These are phyloP conservation scores for Steinernema khuongi DNA, from an alignment of 1,140 invertebrate species.

Conservation along the genomic window DNA sequence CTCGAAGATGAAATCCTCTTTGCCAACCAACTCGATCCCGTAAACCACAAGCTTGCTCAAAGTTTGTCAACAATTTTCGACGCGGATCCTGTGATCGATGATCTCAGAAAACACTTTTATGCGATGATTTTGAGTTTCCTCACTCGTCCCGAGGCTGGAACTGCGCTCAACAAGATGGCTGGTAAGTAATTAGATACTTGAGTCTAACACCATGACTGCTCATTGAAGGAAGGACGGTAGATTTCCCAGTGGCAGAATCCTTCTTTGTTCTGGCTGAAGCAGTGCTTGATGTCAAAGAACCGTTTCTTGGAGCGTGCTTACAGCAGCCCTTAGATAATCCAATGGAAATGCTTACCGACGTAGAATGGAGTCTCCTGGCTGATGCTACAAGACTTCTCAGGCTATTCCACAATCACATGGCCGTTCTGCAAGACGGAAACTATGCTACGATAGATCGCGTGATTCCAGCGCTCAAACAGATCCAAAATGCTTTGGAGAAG, in stretches of 20 bases:
- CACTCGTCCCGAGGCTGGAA: constrained; percentile 23
- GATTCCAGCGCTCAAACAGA: constrained; percentile 43
- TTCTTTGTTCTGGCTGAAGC: constrained; percentile 23
- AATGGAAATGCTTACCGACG: constrained; percentile 22
- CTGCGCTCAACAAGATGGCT: constrained; percentile 19
- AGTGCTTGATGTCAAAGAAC: constrained; percentile 28
- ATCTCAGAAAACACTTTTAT: constrained; percentile 7
- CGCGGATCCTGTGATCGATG: background rate
- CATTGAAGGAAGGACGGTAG: constrained; percentile 21
- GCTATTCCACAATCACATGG: constrained; percentile 32
- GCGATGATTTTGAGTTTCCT: constrained; percentile 31
- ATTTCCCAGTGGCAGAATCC: constrained; percentile 29
- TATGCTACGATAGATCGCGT: constrained; percentile 42
- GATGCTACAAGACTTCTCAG: constrained; percentile 23
- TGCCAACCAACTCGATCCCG: constrained; percentile 18
- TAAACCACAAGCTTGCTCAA: constrained; percentile 5
- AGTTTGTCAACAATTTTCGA: constrained; percentile 21
- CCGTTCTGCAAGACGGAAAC: constrained; percentile 30
- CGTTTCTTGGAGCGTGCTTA: constrained; percentile 23
- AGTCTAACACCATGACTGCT: background rate
- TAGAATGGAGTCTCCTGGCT: constrained; percentile 30
- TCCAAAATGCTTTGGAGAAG: constrained; percentile 38
- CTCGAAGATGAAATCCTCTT: constrained; percentile 25
- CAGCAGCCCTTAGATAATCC: constrained; percentile 21
- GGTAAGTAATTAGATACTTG: background rate